Evolutionary conservation across 2,797 vertebrate species (phyloP).

Genomic region (Hippoglossus hippoglossus): DNA sequence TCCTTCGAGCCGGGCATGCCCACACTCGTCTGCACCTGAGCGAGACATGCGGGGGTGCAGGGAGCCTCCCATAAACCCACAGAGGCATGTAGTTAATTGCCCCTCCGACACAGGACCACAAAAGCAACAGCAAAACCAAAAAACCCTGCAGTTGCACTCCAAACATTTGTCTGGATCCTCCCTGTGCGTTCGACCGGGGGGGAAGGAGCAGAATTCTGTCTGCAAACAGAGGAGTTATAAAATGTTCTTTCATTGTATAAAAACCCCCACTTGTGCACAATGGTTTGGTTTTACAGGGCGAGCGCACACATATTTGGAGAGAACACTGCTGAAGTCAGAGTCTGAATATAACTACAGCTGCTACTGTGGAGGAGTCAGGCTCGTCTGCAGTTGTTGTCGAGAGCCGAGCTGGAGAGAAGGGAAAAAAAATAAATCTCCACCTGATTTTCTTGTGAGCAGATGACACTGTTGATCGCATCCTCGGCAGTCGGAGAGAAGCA

Average conservation of each 20-base stretch:
- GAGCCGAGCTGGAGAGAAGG: neutral
- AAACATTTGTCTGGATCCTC: conserved; percentile 38
- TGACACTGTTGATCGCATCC: conserved; percentile 34
- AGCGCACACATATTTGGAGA: conserved; percentile 63
- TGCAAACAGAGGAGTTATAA: conserved; percentile 27
- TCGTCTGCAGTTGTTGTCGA: conserved; percentile 69
- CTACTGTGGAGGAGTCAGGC: conserved; percentile 63
- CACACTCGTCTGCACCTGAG: conserved; percentile 52
- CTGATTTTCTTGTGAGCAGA: conserved; percentile 53
- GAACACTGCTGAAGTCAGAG: conserved; percentile 67
- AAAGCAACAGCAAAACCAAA: conserved; percentile 25
- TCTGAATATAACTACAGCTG: conserved; percentile 81
- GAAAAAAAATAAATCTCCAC: conserved; percentile 27
- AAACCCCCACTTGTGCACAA: conserved; percentile 29
- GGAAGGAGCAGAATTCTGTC: conserved; percentile 17
- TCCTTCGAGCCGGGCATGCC: conserved; percentile 37
- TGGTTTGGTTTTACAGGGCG: conserved; percentile 52
- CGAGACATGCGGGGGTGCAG: conserved; percentile 27
- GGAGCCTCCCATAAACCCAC: conserved; percentile 44
- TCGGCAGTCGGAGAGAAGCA: conserved; percentile 27
- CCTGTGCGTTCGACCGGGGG: neutral
- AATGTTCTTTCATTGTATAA: conserved; percentile 31
- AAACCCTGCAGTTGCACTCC: conserved; percentile 37
- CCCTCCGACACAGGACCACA: conserved; percentile 27
- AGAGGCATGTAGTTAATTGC: conserved; percentile 50